These are phyloP conservation scores for Bursaphelenchus mucronatus DNA, from an alignment of 1,140 invertebrate species.

Conservation along the genomic window DNA sequence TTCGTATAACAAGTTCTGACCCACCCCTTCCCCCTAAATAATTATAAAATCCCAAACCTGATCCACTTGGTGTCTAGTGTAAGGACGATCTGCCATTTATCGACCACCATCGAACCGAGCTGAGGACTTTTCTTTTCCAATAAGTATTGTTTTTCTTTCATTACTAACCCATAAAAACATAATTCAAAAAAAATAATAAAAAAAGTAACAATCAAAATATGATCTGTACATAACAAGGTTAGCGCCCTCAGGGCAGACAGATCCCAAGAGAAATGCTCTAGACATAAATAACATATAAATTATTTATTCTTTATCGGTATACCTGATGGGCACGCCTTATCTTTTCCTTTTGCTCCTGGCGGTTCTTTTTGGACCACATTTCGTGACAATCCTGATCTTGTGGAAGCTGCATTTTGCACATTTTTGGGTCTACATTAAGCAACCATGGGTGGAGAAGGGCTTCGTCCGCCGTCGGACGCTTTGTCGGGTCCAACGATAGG, in stretches of 20 bases:
- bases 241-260: not conserved
- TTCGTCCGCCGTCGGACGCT: slow-evolving; percentile 85
- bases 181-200: slow-evolving; percentile 4
- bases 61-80: too few relatives aligned
- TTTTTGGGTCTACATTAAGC: slow-evolving; percentile 77
- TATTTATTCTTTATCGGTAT: not conserved
- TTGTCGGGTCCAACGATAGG: slow-evolving; percentile 88
- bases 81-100: too few relatives aligned
- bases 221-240: slow-evolving; percentile 2
- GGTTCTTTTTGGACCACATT: slow-evolving; percentile 80
- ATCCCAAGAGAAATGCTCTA: slow-evolving; percentile 9
- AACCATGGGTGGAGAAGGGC: slow-evolving; percentile 91
- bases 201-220: not conserved
- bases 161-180: slow-evolving; percentile 14
- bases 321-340: not conserved
- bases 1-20: too few relatives aligned
- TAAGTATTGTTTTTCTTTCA: not conserved
- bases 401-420: slow-evolving; percentile 69
- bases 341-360: slow-evolving; percentile 20
- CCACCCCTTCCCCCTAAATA: too few relatives aligned
- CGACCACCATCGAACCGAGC: too few relatives aligned
- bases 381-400: slow-evolving; percentile 98
- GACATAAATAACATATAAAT: slow-evolving; percentile 2
- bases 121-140: not conserved
- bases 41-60: too few relatives aligned